A percentile compares a stretch with the other conserved stretches of the same genome.
Evolutionary conservation across 2,888 invertebrate species (phyloP).

Genomic region (Cephus rjabovi): DNA sequence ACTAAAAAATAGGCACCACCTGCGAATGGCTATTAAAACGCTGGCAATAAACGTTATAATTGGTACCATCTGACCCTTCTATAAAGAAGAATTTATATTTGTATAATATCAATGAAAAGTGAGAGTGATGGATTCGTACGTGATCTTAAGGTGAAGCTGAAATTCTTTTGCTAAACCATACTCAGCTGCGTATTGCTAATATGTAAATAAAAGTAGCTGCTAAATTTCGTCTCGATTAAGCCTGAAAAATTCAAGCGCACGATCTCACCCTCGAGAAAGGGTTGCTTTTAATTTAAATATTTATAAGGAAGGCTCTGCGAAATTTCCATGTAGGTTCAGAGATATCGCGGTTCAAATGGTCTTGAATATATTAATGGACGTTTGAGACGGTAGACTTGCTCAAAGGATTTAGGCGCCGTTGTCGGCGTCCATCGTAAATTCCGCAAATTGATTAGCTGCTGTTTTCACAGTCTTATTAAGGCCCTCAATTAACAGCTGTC

Average conservation of each 20-base stretch:
- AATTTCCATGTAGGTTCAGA: constrained; percentile 39
- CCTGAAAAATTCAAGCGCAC: constrained; percentile 46
- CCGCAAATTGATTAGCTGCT: neutral
- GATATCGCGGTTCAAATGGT: constrained; percentile 33
- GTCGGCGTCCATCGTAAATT: neutral
- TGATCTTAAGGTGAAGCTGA: neutral
- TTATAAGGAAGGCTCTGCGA: constrained; percentile 45
- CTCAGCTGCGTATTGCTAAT: neutral
- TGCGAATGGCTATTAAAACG: neutral
- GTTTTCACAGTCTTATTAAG: neutral
- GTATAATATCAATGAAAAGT: neutral
- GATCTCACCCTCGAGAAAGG: constrained; percentile 34
- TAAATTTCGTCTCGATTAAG: constrained; percentile 26
- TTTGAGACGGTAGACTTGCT: constrained; percentile 12
- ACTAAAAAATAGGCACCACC: neutral
- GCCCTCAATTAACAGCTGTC: neutral
- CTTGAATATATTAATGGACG: constrained; percentile 39
- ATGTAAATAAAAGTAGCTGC: constrained; percentile 36
- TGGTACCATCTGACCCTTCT: neutral
- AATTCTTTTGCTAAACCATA: neutral
- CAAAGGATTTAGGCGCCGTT: neutral
- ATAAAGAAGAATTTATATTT: neutral
- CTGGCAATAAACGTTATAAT: neutral
- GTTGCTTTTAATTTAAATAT: constrained; percentile 45
- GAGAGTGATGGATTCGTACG: neutral